Evolutionary conservation across 2,113 vertebrate genomes (phyloP).

Genomic region (Opisthocomus hoazin): DNA sequence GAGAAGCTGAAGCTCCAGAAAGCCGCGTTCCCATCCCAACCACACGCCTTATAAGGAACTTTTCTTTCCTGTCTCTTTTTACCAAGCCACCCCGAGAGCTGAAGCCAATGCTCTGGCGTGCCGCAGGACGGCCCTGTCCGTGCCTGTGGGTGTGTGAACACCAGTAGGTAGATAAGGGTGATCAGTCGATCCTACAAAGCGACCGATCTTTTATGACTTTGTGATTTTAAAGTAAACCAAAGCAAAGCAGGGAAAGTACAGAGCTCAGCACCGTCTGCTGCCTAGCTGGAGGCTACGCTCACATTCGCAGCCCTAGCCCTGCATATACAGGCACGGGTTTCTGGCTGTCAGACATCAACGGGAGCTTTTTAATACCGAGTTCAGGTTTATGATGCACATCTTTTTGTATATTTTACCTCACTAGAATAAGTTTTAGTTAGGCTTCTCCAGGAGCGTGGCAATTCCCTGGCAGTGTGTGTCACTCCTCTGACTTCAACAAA

Average conservation of each 20-base stretch:
- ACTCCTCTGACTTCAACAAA: neutral
- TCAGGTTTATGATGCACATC: neutral
- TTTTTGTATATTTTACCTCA: neutral
- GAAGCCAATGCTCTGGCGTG: neutral
- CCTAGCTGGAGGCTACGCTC: neutral
- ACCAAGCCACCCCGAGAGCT: accelerated
- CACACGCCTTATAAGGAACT: neutral
- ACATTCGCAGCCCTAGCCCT: neutral
- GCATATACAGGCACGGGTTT: neutral
- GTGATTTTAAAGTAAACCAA: neutral
- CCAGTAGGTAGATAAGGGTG: neutral
- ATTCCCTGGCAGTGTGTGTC: accelerated
- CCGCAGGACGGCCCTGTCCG: accelerated
- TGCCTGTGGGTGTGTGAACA: neutral
- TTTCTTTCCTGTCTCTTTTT: neutral
- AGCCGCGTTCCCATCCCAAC: neutral
- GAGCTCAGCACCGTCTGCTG: neutral
- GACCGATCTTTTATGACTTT: neutral
- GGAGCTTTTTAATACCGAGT: neutral
- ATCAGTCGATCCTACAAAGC: neutral
- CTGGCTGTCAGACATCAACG: neutral
- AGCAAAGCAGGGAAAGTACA: neutral
- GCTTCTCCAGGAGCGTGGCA: neutral
- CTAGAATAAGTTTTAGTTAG: neutral
- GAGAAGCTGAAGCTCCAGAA: neutral